phyloP scores from a whole-genome alignment of 1,140 invertebrate genomes.

The Zaprionus capensis region DNA sequence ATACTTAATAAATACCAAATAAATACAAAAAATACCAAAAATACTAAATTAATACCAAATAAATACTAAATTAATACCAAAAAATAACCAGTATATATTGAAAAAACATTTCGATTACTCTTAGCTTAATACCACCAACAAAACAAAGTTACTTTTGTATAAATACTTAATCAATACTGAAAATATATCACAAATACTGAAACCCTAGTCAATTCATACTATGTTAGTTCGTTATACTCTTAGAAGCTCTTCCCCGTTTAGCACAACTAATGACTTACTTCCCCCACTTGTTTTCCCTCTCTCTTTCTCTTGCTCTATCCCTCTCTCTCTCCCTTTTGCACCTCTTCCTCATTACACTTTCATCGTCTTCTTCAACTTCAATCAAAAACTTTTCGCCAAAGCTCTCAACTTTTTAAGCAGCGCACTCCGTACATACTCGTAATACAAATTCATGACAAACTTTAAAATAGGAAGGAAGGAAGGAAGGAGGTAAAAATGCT shows the following conservation, averaged over 20 bases:
- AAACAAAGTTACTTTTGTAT: no score
- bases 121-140: no score
- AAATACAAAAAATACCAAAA: no score
- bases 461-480: not conserved
- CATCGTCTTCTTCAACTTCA: not conserved
- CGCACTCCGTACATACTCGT: no score
- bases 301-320: not conserved
- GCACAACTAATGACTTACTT: not conserved
- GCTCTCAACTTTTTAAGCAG: not conserved
- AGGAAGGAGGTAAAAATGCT: not conserved
- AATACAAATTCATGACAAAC: not conserved
- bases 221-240: not conserved
- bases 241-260: not conserved
- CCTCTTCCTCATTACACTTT: not conserved
- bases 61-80: not conserved
- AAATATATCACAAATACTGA: no score
- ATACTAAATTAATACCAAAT: not conserved
- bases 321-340: not conserved
- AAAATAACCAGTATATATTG: no score
- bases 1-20: no score
- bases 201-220: not conserved
- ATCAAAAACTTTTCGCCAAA: not conserved
- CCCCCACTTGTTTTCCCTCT: not conserved
- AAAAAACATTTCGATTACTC: no score
- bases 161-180: not conserved